Base-by-base conservation (phyloP, 2,888 invertebrate genomes). In the Stegophylla sp. region DNA sequence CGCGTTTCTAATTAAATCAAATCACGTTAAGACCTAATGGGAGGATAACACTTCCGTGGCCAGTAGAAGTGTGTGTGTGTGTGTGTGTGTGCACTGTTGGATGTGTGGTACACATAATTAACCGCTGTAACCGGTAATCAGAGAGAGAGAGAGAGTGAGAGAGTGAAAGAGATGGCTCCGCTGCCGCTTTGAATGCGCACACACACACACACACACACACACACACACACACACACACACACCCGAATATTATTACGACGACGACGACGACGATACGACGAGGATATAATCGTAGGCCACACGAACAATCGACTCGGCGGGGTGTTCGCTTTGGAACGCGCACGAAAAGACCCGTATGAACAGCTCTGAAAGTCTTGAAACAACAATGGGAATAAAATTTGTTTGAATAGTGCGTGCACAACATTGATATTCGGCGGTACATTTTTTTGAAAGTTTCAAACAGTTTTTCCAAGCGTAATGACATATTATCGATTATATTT, bases 1-100 rank as follows among this genome's bases (percentile, higher is more conserved):
- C 48, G 48, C 20, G 69, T 77, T 69, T 77, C 59, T 67, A 77
- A 77, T 77, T 77, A 77, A 77, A 77, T 77, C 77, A 69, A 67
- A 77, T 67, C 77, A 69, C 77, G 77, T 77, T 59, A 69, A 45
- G 43, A 26, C 45, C 43, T 48, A 76, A 77, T 45, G 45, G 43
- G 13, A 43, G 67, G 67, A 77, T 59, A 67, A 67, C 77, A 67
- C 56, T 66, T 75, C 75, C 75, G 64, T 17, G 76, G 76, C 23
- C 13, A 67, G 2, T 17, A 26, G 15, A 26, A 7, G 3, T 3
- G 3, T 3, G 3, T 3, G 4, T 5, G 34, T 34, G 34, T 34
- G 34, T 34, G 34, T 7, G 34, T 7, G 34, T 7, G 34, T 34
- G 34, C 34, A 7, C 34, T 7, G 9, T n/a, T 20, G 10, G 20